Evolutionary conservation across 2,888 invertebrate species (phyloP), one percentile per base, ranked within the genome.

Genomic region (Drosophila gaucha): DNA sequence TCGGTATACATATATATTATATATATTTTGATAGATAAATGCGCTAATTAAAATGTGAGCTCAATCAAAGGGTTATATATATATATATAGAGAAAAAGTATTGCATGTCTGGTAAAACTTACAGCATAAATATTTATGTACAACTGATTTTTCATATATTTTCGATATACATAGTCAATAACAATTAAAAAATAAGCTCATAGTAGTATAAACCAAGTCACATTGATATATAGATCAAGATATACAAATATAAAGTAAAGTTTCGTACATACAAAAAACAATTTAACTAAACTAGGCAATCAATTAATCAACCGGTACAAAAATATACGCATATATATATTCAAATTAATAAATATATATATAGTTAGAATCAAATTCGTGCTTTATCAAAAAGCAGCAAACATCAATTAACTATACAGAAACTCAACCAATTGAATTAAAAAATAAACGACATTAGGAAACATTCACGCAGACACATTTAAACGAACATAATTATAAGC

Each of bases 201-300:
- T 77, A 59, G 60, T 77, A 50, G 52, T 56, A 62, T 56, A 56
- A 75, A 75, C 60, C 77, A 75, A 75, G 75, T 77, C 78, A 78
- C 75, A 65, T 71, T 75, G 59, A 75, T 75, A 71, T 70, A 71
- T 69, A 56, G 44, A 58, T 44, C 30, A 51, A 65, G 41, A 58
- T 64, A 68, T 50, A 71, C 56, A 31, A 57, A 43, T 57, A 44
- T 44, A 78, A 78, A 76, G 50, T 58, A 66, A 72, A 71, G n/a
- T 58, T 67, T 67, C 54, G 73, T 77, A 74, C 67, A 83, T 64
- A 83, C 62, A 72, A 73, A 74, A 84, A 87, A 75, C 86, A 87
- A 80, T 80, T 78, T 47, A 85, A 87, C 79, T 87, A 87, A 87
- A 85, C 71, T 80, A 69, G 64, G 60, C 66, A 82, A 80, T 75